These are phyloP conservation scores for Haemorhous mexicanus DNA, from an alignment of 2,113 vertebrate genomes.

Conservation along the genomic window DNA sequence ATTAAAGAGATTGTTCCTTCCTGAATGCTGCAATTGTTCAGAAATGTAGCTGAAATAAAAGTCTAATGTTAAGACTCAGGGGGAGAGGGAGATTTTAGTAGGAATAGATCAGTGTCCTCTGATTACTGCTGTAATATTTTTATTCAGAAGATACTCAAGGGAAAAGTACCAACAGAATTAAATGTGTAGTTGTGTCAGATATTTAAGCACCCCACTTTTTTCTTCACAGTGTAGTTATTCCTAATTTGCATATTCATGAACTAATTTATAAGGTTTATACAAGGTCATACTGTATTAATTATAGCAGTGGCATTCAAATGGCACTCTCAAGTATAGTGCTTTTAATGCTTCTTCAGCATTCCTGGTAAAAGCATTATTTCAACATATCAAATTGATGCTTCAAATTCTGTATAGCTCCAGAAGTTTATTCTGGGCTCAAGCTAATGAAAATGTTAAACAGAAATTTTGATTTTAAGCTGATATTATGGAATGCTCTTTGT, in stretches of 20 bases:
- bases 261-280: conserved; percentile 7
- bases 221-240: neutral
- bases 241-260: conserved; percentile 44
- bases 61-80: neutral
- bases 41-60: conserved; percentile 18
- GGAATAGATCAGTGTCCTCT: neutral
- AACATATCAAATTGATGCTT: neutral
- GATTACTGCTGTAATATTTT: conserved; percentile 18
- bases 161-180: conserved; percentile 9
- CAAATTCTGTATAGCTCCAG: neutral
- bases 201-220: conserved; percentile 44
- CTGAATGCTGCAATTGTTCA: neutral
- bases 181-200: conserved; percentile 45
- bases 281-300: conserved; percentile 35
- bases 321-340: neutral
- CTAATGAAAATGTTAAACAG: neutral
- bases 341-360: conserved; percentile 26
- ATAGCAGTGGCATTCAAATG: neutral
- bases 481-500: neutral
- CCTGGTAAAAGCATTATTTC: neutral
- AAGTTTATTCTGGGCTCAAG: neutral
- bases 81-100: neutral
- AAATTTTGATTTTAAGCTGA: neutral
- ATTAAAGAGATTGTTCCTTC: neutral
- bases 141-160: conserved; percentile 6